Base-by-base conservation (phyloP, 2,113 vertebrate genomes). In the Pygoscelis adeliae region DNA sequence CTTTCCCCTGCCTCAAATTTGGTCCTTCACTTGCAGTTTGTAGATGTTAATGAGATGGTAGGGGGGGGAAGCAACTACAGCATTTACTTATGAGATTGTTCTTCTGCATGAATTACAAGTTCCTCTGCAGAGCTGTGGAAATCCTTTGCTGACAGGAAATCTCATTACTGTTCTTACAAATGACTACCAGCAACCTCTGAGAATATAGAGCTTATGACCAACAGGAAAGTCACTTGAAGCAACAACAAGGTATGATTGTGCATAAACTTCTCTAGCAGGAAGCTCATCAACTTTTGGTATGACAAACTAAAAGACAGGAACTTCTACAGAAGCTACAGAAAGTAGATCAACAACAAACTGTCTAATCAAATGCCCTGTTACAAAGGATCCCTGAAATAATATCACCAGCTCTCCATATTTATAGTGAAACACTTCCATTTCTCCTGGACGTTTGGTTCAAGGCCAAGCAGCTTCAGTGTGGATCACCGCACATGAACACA, bases 401-500 rank as follows among this genome's bases (percentile, higher is more conserved):
- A 53, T 69, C 30, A 65, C 12, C 38, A 58, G 13, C 15, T 74
- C 38, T 91, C 40, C 8, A 2, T 62, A 53, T 59, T 66, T 82
- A 44, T n/a, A 88, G 30, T 42, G 30, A 82, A 78, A 22, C 14
- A 23, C 34, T 83, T 70, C 12, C 4, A 18, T 66, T 66, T 84
- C 30, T 87, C 53, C n/a, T 30, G 49, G 32, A 56, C 22, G 1
- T 82, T 66, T 84, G 10, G 25, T 89, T 96, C 59, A 93, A 95
- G 44, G 61, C 40, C 53, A 89, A 69, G 32, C 12, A 83, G 30
- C 55, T 89, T 95, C 74, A n/a, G 5, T 1, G 4, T 52, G 29
- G 27, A 32, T 82, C 30, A 63, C 44, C 0, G 0, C 27, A 70
- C 1, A 1, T 15, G 22, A 91, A 53, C 22, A 17, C 0, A 2